phyloP scores from a whole-genome alignment of 1,140 invertebrate genomes.

The Monomorium pharaonis region DNA sequence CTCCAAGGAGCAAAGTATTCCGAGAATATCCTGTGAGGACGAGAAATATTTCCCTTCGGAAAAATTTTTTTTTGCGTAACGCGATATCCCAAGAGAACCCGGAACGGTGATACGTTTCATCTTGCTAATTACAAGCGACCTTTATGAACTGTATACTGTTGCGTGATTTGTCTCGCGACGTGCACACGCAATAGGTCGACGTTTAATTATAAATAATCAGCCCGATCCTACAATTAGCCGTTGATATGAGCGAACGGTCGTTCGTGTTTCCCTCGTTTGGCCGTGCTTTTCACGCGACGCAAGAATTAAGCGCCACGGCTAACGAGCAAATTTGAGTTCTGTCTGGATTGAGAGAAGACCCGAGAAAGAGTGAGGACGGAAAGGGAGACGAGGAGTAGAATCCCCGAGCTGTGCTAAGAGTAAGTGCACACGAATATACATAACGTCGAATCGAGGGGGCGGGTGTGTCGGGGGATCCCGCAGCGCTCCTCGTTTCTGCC shows the following conservation, averaged over 20 bases:
- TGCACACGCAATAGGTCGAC: not conserved
- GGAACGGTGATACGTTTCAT: too few species aligned
- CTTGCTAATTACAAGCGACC: not conserved
- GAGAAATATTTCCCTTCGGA: not conserved
- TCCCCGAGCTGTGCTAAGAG: constrained; percentile 75
- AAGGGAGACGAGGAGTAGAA: constrained; percentile 46
- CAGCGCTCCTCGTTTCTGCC: constrained; percentile 42
- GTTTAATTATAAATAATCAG: constrained; percentile 50
- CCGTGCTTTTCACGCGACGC: constrained; percentile 63
- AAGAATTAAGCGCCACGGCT: constrained; percentile 54
- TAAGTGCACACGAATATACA: constrained; percentile 72
- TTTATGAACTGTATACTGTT: not conserved
- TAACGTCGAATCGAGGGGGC: constrained; percentile 55
- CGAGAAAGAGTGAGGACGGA: not conserved
- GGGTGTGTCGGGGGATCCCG: constrained; percentile 53
- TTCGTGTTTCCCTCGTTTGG: not conserved
- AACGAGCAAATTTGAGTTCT: constrained; percentile 78
- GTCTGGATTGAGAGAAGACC: constrained; percentile 64
- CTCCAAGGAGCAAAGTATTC: not conserved
- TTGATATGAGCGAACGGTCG: not conserved
- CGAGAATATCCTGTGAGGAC: not conserved
- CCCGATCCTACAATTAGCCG: not conserved
- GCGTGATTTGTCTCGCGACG: constrained; percentile 5
- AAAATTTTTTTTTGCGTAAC: not conserved
- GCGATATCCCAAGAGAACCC: not conserved